phyloP scores from a whole-genome alignment of 2,888 invertebrate species.

The Harpalus rubripes region DNA sequence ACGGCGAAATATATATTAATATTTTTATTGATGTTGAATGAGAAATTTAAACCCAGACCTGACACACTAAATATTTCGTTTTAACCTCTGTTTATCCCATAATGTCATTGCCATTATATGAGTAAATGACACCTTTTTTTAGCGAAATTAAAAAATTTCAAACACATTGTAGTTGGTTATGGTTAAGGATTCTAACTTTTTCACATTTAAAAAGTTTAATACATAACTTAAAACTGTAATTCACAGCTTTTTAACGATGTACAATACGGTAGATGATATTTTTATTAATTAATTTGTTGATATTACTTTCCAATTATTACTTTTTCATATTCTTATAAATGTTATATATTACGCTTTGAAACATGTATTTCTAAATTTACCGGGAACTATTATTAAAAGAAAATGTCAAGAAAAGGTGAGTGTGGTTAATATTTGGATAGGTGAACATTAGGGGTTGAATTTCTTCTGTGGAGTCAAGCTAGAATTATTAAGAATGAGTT shows the following conservation, averaged over 20 bases:
- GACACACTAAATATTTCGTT: too few relatives aligned
- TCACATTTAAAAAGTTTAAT: conserved; percentile 20
- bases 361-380: too few relatives aligned
- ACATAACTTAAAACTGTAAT: conserved; percentile 36
- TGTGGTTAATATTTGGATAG: too few relatives aligned
- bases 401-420: too few relatives aligned
- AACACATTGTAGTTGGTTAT: conserved; percentile 29
- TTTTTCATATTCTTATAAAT: not conserved
- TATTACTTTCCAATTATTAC: conserved; percentile 20
- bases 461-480: too few relatives aligned
- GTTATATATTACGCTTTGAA: not conserved
- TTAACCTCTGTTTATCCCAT: not conserved
- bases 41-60: too few relatives aligned
- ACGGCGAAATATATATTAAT: not conserved
- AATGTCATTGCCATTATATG: conserved; percentile 16
- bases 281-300: conserved; percentile 36
- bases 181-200: conserved; percentile 27
- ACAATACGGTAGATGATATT: conserved; percentile 10
- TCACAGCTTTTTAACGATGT: conserved; percentile 28
- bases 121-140: conserved; percentile 35
- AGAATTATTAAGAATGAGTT: too few relatives aligned
- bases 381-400: too few relatives aligned
- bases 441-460: too few relatives aligned
- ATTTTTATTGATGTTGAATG: not conserved
- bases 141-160: conserved; percentile 19